phyloP scores from a whole-genome alignment of 2,888 invertebrate species.

The Eilema sororculum region DNA sequence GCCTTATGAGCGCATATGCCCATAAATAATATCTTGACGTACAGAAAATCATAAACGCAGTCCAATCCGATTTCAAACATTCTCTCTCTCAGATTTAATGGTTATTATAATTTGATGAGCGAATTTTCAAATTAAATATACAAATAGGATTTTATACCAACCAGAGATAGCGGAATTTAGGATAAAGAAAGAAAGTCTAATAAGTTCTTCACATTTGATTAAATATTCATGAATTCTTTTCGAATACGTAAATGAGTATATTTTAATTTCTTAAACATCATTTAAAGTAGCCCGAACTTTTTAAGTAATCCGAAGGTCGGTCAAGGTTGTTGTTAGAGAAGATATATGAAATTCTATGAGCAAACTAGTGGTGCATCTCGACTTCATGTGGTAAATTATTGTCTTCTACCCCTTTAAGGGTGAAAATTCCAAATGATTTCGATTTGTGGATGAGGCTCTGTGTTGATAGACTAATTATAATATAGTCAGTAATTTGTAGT shows the following conservation, averaged over 20 bases:
- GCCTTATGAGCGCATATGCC: not conserved
- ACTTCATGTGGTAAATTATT: not conserved
- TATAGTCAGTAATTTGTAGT: not conserved
- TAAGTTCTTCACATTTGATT: conserved; percentile 9
- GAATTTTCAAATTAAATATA: conserved; percentile 12
- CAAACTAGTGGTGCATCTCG: not conserved
- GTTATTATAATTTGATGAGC: not conserved
- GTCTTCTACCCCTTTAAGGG: not conserved
- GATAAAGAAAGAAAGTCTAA: conserved; percentile 17
- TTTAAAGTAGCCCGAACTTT: conserved; percentile 17
- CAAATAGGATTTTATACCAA: conserved; percentile 12
- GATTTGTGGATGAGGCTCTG: not conserved
- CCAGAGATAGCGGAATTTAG: conserved; percentile 9
- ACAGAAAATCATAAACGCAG: not conserved
- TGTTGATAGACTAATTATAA: not conserved
- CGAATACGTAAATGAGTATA: conserved; percentile 8
- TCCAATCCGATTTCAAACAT: not conserved
- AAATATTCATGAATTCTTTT: conserved; percentile 22
- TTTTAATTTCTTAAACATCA: conserved; percentile 18
- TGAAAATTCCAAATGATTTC: not conserved
- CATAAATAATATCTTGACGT: not conserved
- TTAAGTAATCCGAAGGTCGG: conserved; percentile 18
- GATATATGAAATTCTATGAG: not conserved
- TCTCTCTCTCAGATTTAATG: conserved; percentile 8
- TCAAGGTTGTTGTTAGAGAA: conserved; percentile 14